A percentile compares a stretch with the other conserved stretches of the same genome.
These are phyloP conservation scores for Cecidostiba fungosa DNA, from an alignment of 2,888 invertebrate genomes.

Conservation along the genomic window DNA sequence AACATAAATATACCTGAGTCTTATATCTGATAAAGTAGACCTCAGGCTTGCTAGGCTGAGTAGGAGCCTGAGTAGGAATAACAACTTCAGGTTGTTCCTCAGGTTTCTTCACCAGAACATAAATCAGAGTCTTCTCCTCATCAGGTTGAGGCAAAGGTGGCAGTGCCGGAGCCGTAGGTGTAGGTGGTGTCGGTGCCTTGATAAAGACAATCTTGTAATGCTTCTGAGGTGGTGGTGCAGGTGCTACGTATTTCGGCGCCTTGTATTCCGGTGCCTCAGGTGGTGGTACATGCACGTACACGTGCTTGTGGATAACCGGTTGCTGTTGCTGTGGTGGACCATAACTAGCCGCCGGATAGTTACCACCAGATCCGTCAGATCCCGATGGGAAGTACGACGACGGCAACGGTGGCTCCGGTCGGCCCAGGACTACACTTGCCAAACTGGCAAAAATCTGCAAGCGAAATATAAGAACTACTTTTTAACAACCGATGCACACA, in stretches of 20 bases:
- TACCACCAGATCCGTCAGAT: slow-evolving; percentile 63
- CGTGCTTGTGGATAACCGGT: slow-evolving; percentile 92
- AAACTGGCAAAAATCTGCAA: slow-evolving; percentile 58
- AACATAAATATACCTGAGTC: slow-evolving; percentile 85
- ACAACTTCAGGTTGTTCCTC: slow-evolving; percentile 91
- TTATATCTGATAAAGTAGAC: slow-evolving; percentile 95
- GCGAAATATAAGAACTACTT: background rate
- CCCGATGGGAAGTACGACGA: slow-evolving; percentile 70
- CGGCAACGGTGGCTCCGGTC: slow-evolving; percentile 78
- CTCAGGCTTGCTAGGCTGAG: slow-evolving; percentile 93
- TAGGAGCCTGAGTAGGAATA: slow-evolving; percentile 90
- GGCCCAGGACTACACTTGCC: slow-evolving; percentile 75
- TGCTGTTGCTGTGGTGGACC: slow-evolving; percentile 85
- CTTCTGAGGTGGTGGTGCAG: slow-evolving; percentile 85
- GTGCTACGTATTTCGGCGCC: slow-evolving; percentile 83
- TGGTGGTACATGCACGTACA: slow-evolving; percentile 94
- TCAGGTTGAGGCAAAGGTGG: slow-evolving; percentile 87
- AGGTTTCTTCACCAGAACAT: slow-evolving; percentile 94
- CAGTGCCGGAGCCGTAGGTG: slow-evolving; percentile 80
- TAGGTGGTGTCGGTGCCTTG: slow-evolving; percentile 84
- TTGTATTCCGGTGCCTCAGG: slow-evolving; percentile 89
- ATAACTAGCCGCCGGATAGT: slow-evolving; percentile 73
- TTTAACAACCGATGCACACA: background rate
- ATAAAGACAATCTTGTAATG: slow-evolving; percentile 94
- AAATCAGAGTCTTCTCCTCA: slow-evolving; percentile 94